Evolutionary conservation across 2,888 invertebrate genomes (phyloP), one percentile per base, ranked within the genome.

Genomic region (Drosophila paranaensis): DNA sequence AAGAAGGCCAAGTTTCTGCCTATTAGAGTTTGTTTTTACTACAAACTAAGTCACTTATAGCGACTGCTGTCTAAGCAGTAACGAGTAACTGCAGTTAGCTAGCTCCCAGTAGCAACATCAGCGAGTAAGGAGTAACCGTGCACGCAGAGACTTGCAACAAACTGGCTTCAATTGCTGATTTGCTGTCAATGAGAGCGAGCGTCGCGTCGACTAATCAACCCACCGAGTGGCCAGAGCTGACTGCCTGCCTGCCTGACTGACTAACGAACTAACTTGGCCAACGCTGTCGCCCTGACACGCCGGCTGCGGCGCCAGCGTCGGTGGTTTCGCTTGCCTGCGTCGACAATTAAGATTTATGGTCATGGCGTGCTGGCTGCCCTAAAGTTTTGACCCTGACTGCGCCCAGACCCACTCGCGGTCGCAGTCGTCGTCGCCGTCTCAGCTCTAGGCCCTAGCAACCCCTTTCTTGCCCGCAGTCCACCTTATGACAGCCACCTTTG

Each of bases 321-420:
- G 37, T 61, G 71, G 84, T 82, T 81, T 74, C 88, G 85, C 77
- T 85, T 85, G 85, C 86, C 83, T 88, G 85, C 83, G 74, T 60
- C 69, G 74, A 67, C 86, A 86, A 85, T 85, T 83, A 85, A 85
- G 85, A 85, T 85, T 88, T 85, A 85, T 85, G 84, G 77, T 76
- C 82, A 88, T 85, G 83, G 84, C 85, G 88, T 88, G 85, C 63
- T 75, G 77, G 82, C 27, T 63, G 74, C 82, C 77, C 74, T 56
- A 72, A 63, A 64, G 66, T 63, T 77, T 56, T 74, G 66, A 78
- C 77, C 77, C 77, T 77, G 79, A 74, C 57, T 51, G 40, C 53
- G 20, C 46, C 46, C 51, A 20, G 20, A 20, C 20, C 20, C 20
- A 20, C 20, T 20, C 20, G 20, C 20, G 20, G 42, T 39, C 54